Conservation (phyloP, 2,797 vertebrate species). For the Passerculus sandwichensis region DNA sequence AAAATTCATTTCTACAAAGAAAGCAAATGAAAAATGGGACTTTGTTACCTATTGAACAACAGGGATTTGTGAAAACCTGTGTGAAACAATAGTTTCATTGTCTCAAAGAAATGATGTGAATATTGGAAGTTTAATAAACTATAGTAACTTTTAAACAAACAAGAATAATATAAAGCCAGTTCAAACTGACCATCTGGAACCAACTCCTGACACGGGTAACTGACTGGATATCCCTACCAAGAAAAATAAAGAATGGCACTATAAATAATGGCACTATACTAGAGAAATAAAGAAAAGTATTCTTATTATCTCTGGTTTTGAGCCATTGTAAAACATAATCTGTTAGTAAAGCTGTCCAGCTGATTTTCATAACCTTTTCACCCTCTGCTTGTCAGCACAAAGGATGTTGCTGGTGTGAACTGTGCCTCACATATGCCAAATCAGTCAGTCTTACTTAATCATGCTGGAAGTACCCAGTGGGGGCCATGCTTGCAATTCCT, state of each 20-base stretch:
- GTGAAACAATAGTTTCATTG: background rate
- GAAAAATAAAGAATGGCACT: background rate
- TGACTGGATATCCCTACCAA: background rate
- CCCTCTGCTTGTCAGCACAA: background rate
- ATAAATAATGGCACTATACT: background rate
- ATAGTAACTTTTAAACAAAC: background rate
- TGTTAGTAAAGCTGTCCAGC: background rate
- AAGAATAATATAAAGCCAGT: background rate
- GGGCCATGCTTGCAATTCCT: background rate
- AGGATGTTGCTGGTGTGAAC: background rate
- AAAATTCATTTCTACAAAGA: background rate
- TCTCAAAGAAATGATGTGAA: background rate
- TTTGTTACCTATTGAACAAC: background rate
- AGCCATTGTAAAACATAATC: background rate
- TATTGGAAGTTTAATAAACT: background rate
- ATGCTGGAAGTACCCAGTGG: background rate
- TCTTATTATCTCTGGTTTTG: background rate
- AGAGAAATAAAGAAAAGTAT: background rate
- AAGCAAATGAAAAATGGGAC: background rate
- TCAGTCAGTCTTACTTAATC: background rate
- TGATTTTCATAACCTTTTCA: background rate
- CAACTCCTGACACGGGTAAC: background rate
- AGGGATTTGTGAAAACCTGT: background rate
- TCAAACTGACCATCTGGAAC: background rate
- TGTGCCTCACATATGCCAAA: background rate